These are phyloP conservation scores for Nesidiocoris tenuis DNA, from an alignment of 2,888 invertebrate genomes.

Conservation along the genomic window DNA sequence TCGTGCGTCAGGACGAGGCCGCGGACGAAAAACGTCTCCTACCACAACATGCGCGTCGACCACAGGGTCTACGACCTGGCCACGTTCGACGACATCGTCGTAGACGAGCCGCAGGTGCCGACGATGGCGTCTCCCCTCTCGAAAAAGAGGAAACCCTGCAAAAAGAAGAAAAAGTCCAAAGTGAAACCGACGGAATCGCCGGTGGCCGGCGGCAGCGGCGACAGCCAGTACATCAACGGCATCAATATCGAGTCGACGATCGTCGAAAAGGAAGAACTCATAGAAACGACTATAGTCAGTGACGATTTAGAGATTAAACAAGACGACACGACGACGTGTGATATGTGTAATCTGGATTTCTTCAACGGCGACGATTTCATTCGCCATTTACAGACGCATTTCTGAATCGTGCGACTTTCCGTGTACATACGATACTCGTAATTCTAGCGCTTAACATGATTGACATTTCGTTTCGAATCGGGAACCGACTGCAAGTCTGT, in stretches of 20 bases:
- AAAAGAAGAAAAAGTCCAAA: conserved; percentile 47
- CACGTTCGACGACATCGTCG: conserved; percentile 54
- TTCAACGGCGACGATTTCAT: conserved; percentile 70
- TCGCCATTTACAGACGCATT: conserved; percentile 79
- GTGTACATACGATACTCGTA: not conserved
- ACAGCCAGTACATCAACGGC: conserved; percentile 43
- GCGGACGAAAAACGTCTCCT: conserved; percentile 66
- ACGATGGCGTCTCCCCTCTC: not conserved
- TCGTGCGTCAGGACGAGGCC: conserved; percentile 54
- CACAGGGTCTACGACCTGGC: conserved; percentile 58
- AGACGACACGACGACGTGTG: conserved; percentile 60
- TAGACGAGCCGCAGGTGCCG: conserved; percentile 4
- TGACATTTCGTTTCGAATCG: too few relatives aligned
- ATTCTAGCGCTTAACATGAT: too few relatives aligned
- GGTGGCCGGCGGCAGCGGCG: conserved; percentile 11
- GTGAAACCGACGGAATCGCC: not conserved
- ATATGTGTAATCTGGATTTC: conserved; percentile 79
- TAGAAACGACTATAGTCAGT: conserved; percentile 48
- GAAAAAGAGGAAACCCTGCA: conserved; percentile 51
- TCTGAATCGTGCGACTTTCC: conserved; percentile 53
- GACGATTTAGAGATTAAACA: conserved; percentile 47
- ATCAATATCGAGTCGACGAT: conserved; percentile 32
- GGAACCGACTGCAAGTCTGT: too few relatives aligned
- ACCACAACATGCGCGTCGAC: conserved; percentile 58
- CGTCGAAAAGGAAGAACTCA: conserved; percentile 44